Base-by-base conservation (phyloP, 2,888 invertebrate genomes). In the Diaprepes abbreviatus region DNA sequence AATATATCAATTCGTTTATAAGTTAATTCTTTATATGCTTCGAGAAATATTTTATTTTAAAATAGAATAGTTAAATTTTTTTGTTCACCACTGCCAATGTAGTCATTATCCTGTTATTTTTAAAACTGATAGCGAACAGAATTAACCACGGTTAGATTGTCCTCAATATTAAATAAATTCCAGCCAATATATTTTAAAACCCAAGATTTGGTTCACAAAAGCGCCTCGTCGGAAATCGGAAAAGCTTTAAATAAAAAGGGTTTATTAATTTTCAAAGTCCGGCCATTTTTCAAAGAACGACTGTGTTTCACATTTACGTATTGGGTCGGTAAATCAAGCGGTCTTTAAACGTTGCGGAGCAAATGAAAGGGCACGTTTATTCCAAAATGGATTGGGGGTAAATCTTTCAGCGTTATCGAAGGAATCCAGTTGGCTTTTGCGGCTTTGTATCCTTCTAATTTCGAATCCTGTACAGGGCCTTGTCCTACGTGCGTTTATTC, bases 391-490 rank as follows among this genome's bases (percentile, higher is more conserved):
- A 81, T 80, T 58, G 72, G 50, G 78, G 79, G 79, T 78, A 80
- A 83, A 82, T 82, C 81, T 82, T 82, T 80, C 79, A 79, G 79
- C 80, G 78, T 82, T 82, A 81, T 82, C 82, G 79, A 79, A 79
- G 76, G 80, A 80, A 80, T 80, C 79, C 80, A 79, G 79, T 78
- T 78, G 79, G 81, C 81, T 80, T 80, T 78, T 78, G 79, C 76
- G 80, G 82, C 81, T 82, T 82, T 82, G 81, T 82, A 82, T 79
- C 79, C 78, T 78, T 80, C 82, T 83, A 82, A 83, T 82, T 82
- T 81, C 77, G 76, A 78, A 77, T 79, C 54, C 33, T 21, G 54
- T 36, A 40, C 50, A 21, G 14, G 17, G 57, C n/a, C 60, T 60
- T 60, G 33, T 45, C 31, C 50, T 50, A 50, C 36, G 50, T 62